A percentile compares a stretch with the other conserved stretches of the same genome.
Conservation (phyloP, 1,140 invertebrate species). For the Aphelenchoides fujianensis region DNA sequence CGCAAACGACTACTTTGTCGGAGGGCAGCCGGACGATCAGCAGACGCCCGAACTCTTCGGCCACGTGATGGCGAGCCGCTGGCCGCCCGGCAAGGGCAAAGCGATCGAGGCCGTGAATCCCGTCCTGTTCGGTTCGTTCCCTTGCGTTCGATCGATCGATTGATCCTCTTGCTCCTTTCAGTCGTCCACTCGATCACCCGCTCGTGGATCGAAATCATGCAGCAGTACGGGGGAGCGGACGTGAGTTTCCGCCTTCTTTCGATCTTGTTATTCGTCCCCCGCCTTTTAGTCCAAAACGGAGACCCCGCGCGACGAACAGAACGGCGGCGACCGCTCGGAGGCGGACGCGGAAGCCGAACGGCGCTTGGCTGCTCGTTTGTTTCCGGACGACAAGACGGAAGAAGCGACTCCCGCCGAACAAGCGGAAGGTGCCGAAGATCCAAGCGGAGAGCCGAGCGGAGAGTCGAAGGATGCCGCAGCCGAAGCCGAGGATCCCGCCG, state of each 20-base stretch:
- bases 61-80: background rate
- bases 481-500: background rate
- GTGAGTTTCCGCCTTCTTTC: too few species aligned
- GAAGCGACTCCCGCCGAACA: background rate
- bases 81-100: slow-evolving; percentile 21
- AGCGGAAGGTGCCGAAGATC: background rate
- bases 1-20: slow-evolving; percentile 9
- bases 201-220: slow-evolving; percentile 16
- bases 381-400: background rate
- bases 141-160: too few species aligned
- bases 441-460: background rate
- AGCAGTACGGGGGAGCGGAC: slow-evolving; percentile 4
- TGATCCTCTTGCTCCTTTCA: too few species aligned
- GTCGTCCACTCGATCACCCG: background rate
- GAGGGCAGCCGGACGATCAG: background rate
- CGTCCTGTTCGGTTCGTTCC: slow-evolving; percentile 5
- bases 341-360: too few species aligned
- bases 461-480: background rate
- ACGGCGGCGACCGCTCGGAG: too few species aligned
- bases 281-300: background rate
- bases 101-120: slow-evolving; percentile 16
- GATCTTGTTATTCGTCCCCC: too few species aligned
- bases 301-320: background rate
- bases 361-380: too few species aligned
- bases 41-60: slow-evolving; percentile 12